A percentile compares a stretch with the other conserved stretches of the same genome.
Conservation (phyloP, 23 tunicate species). For the Diplosoma virens region DNA sequence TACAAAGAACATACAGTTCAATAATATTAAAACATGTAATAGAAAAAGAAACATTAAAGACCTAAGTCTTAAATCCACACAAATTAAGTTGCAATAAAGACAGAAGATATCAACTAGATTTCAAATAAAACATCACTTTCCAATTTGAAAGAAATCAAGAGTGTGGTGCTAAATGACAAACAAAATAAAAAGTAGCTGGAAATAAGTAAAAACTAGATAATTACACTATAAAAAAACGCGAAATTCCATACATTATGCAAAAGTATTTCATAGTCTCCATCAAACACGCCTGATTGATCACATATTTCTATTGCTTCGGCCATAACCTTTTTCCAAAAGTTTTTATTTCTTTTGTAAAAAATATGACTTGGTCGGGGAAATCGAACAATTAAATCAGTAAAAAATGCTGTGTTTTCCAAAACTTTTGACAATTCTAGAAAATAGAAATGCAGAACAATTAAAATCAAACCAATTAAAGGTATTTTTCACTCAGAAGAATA, state of each 20-base stretch:
- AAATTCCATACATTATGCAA: slow-evolving; percentile 48
- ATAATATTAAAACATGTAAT: too few relatives aligned
- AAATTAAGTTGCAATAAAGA: too few relatives aligned
- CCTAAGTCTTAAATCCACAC: too few relatives aligned
- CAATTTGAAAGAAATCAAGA: neutral
- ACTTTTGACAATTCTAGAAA: slow-evolving; percentile 51
- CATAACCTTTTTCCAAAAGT: slow-evolving; percentile 51
- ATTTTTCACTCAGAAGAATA: too few relatives aligned
- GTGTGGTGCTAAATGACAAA: neutral
- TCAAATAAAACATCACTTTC: neutral
- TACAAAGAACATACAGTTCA: too few relatives aligned
- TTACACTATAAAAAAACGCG: neutral
- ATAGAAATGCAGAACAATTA: neutral
- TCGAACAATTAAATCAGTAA: slow-evolving; percentile 80
- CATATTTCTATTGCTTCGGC: slow-evolving; percentile 51
- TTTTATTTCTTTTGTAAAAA: slow-evolving; percentile 40
- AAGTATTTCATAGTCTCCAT: slow-evolving; percentile 54
- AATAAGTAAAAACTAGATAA: neutral
- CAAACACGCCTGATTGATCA: slow-evolving; percentile 55
- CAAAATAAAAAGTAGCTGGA: neutral
- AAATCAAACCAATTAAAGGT: too few relatives aligned
- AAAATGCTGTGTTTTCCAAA: slow-evolving; percentile 85
- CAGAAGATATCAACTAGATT: neutral
- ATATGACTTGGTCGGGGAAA: slow-evolving; percentile 58
- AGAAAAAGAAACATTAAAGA: too few relatives aligned